A percentile compares a stretch with the other conserved stretches of the same genome.
Evolutionary conservation across 2,888 invertebrate species (phyloP).

Genomic region (Pseudococcus longispinus): DNA sequence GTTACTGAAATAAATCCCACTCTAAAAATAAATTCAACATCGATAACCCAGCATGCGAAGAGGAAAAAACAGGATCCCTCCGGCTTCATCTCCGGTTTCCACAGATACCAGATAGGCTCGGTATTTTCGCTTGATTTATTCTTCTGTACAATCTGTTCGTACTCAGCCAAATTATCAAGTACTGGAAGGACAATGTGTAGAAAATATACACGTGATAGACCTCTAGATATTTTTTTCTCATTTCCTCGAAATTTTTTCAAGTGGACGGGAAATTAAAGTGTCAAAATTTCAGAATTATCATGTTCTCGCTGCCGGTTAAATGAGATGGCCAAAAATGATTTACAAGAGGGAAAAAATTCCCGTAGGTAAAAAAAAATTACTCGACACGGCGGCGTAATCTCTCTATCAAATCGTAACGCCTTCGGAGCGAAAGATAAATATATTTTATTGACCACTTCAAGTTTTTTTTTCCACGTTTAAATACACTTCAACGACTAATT

Average conservation of each 20-base stretch:
- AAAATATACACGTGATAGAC: conserved; percentile 24
- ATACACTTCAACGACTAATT: conserved; percentile 40
- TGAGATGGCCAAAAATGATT: conserved; percentile 20
- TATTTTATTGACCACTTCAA: conserved; percentile 46
- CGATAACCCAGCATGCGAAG: neutral
- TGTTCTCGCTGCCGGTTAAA: neutral
- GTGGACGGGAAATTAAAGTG: conserved; percentile 24
- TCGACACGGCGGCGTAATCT: neutral
- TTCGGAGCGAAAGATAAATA: conserved; percentile 21
- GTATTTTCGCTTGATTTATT: neutral
- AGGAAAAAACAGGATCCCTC: neutral
- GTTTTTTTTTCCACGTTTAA: conserved; percentile 26
- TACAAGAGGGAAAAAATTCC: neutral
- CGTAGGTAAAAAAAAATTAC: conserved; percentile 18
- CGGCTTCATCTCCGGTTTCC: conserved; percentile 6
- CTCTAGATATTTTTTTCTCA: conserved; percentile 16
- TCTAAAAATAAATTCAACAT: neutral
- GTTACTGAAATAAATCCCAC: neutral
- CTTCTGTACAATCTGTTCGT: neutral
- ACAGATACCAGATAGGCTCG: neutral
- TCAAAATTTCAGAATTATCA: conserved; percentile 19
- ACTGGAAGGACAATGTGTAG: conserved; percentile 2
- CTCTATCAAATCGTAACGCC: conserved; percentile 5
- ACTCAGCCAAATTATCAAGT: neutral
- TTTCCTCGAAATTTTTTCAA: neutral